phyloP scores from a whole-genome alignment of 1,140 invertebrate species.

The Trichonephila inaurata region DNA sequence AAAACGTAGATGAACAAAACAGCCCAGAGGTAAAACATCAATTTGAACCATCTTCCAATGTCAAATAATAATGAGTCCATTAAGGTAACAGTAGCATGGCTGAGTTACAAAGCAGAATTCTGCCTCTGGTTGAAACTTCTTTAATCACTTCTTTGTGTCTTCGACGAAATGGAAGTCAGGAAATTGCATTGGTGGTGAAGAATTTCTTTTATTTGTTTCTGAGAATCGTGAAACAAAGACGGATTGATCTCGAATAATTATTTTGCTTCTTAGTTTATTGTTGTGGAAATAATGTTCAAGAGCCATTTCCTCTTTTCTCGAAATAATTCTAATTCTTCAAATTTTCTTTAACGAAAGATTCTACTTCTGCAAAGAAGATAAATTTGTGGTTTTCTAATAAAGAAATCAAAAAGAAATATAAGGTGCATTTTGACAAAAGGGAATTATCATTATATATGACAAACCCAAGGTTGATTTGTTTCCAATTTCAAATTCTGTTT shows the following conservation, averaged over 20 bases:
- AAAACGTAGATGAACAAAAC: slow-evolving; percentile 59
- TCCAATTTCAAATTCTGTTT: too few relatives aligned
- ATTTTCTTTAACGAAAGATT: background rate
- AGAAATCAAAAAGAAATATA: too few relatives aligned
- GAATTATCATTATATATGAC: too few relatives aligned
- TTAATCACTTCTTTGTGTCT: slow-evolving; percentile 47
- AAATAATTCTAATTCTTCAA: background rate
- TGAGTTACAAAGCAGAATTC: slow-evolving; percentile 41
- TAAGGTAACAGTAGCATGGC: slow-evolving; percentile 20
- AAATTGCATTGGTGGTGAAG: slow-evolving; percentile 31
- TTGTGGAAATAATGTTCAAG: background rate
- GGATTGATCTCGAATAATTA: slow-evolving; percentile 42
- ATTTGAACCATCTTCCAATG: slow-evolving; percentile 48
- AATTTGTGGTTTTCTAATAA: too few relatives aligned
- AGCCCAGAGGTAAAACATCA: slow-evolving; percentile 62
- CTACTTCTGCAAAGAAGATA: background rate
- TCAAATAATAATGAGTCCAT: slow-evolving; percentile 72
- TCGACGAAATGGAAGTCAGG: slow-evolving; percentile 26
- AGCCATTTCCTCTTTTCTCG: background rate
- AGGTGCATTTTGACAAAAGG: too few relatives aligned
- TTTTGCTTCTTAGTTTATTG: slow-evolving; percentile 25
- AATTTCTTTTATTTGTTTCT: slow-evolving; percentile 26
- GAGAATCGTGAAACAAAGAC: slow-evolving; percentile 47
- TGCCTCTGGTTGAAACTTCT: slow-evolving; percentile 47
- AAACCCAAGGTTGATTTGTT: too few relatives aligned